A percentile compares a stretch with the other conserved stretches of the same genome.
Evolutionary conservation across 1,140 invertebrate species (phyloP).

Genomic region (Scaptomyza pallida): DNA sequence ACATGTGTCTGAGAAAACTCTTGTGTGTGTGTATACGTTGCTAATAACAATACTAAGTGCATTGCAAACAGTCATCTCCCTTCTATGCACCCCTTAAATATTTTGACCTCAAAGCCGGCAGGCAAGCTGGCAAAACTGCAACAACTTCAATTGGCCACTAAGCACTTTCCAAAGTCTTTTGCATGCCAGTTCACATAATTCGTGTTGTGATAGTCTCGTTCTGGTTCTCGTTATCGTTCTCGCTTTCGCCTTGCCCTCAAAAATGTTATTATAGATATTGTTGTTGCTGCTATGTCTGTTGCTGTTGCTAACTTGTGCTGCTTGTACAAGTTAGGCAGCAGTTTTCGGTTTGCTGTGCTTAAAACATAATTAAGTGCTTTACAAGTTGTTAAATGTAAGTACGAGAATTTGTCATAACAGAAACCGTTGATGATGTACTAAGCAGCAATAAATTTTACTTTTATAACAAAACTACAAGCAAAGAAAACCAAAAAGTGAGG

Average conservation of each 20-base stretch:
- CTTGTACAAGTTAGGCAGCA: constrained; percentile 38
- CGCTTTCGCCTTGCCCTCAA: constrained; percentile 45
- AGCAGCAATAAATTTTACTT: constrained; percentile 80
- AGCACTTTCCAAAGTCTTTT: constrained; percentile 78
- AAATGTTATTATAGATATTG: constrained; percentile 18
- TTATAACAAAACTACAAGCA: constrained; percentile 62
- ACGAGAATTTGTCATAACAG: constrained; percentile 66
- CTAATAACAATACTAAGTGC: not conserved
- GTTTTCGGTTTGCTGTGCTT: constrained; percentile 53
- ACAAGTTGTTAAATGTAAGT: constrained; percentile 68
- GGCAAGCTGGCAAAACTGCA: constrained; percentile 28
- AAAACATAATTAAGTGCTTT: constrained; percentile 81
- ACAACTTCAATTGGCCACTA: constrained; percentile 74
- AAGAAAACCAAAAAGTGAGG: constrained; percentile 49
- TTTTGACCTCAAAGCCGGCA: constrained; percentile 9
- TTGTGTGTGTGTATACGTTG: not conserved
- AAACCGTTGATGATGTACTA: constrained; percentile 70
- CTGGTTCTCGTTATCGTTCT: constrained; percentile 33
- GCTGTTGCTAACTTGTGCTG: constrained; percentile 23
- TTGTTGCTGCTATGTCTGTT: constrained; percentile 25
- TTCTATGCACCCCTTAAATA: not conserved
- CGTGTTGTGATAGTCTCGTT: constrained; percentile 72
- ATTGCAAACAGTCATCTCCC: not conserved
- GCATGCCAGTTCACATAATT: constrained; percentile 75
- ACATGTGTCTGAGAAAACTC: not conserved